phyloP scores from a whole-genome alignment of 1,140 invertebrate genomes.

The Mizuhopecten yessoensis region DNA sequence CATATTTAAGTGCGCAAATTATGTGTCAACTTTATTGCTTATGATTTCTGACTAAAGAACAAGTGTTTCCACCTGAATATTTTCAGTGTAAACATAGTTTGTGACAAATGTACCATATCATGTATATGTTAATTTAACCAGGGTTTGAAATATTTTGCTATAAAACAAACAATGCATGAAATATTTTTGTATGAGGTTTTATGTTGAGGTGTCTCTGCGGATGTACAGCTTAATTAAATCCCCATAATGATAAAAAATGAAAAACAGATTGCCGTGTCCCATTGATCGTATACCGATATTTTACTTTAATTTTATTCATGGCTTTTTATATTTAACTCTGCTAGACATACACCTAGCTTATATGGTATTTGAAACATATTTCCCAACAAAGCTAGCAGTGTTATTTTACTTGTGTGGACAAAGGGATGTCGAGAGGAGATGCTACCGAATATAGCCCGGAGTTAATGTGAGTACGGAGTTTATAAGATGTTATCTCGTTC shows the following conservation, averaged over 20 bases:
- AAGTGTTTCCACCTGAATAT: too few relatives aligned
- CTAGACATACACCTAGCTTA: neutral
- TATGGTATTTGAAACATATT: neutral
- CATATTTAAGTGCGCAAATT: too few relatives aligned
- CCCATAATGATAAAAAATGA: neutral
- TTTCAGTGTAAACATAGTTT: too few relatives aligned
- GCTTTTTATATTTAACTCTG: too few relatives aligned
- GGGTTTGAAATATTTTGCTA: neutral
- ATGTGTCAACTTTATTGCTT: too few relatives aligned
- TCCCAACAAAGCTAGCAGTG: neutral
- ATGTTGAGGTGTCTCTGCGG: neutral
- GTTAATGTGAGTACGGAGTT: neutral
- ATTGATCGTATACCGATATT: neutral
- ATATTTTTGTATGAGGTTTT: neutral
- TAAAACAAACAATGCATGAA: slow-evolving; percentile 23
- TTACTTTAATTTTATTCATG: neutral
- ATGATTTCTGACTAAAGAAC: too few relatives aligned
- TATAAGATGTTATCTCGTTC: neutral
- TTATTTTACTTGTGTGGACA: neutral
- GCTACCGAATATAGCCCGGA: neutral
- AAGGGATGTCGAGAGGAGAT: neutral
- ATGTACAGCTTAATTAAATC: neutral
- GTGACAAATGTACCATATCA: too few relatives aligned
- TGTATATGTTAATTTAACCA: too few relatives aligned
- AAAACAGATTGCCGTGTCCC: neutral